Evolutionary conservation across 2,113 vertebrate species (phyloP), one percentile per base, ranked within the genome.

Genomic region (Tursiops truncatus): DNA sequence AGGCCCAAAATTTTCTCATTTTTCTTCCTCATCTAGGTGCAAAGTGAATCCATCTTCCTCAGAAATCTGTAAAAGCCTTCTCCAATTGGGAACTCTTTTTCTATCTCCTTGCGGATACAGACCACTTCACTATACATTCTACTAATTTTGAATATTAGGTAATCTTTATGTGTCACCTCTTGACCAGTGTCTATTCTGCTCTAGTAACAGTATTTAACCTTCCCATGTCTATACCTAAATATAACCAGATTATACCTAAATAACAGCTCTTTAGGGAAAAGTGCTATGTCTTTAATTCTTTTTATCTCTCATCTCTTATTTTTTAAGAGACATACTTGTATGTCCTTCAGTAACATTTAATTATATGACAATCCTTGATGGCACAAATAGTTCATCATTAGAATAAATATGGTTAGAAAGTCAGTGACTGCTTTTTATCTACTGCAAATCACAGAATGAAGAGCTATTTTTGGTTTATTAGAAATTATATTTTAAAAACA

Each of bases 401-500:
- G 26, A 95, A 79, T 41, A 95, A 86, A 63, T 58, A 76, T 47
- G 80, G 91, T 47, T 95, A 65, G 14, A 96, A 86, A 89, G 82
- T 86, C 26, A 80, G 23, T 33, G 74, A 60, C 58, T 87, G 9
- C 47, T 84, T 97, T 96, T 77, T 58, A 95, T 94, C 15, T 91
- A 62, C 21, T 70, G 3, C 15, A 94, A 97, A 73, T 18, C 87
- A 93, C 17, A 17, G 10, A 97, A 90, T 62, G 56, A 79, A 73
- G 23, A 88, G 13, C 28, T 81, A 82, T 79, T 91, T 76, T 85
- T 28, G n/a, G 2, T 84, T 33, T 82, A 81, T 44, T 28, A 95
- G 13, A 82, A 85, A 92, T 71, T 10, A 31, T 50, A 80, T 79
- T 89, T 82, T 87, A 62, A 74, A 88, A 97, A 96, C 87, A 94